Evolutionary conservation across 2,888 invertebrate genomes (phyloP).

Genomic region (Acanthosepion esculentum): DNA sequence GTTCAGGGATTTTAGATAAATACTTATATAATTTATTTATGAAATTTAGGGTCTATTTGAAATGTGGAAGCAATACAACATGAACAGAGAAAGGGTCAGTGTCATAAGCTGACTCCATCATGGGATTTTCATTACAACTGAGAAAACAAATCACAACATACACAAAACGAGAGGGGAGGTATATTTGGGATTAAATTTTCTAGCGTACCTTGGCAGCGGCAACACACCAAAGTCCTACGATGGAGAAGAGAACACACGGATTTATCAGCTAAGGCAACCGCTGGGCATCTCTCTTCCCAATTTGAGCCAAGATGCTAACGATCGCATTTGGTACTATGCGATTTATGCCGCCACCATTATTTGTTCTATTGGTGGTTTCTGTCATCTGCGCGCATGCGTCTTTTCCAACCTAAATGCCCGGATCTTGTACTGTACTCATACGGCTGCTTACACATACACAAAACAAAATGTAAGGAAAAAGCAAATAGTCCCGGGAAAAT

Average conservation of each 20-base stretch:
- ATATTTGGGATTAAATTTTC: background rate
- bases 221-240: constrained; percentile 44
- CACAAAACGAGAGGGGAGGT: background rate
- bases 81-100: background rate
- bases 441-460: background rate
- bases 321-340: constrained; percentile 45
- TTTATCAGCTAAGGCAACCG: constrained; percentile 38
- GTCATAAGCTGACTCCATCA: background rate
- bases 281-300: constrained; percentile 44
- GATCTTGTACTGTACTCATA: constrained; percentile 21
- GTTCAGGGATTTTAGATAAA: too few species aligned
- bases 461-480: background rate
- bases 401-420: background rate
- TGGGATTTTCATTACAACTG: background rate
- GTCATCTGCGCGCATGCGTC: constrained; percentile 37
- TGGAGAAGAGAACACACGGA: constrained; percentile 38
- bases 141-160: constrained; percentile 35
- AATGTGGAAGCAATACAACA: too few species aligned
- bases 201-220: constrained; percentile 47
- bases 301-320: constrained; percentile 48
- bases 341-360: constrained; percentile 35
- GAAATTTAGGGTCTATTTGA: background rate
- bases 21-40: background rate
- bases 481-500: background rate
- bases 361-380: background rate